Base-by-base conservation (phyloP, 2,113 vertebrate species). In the Malurus melanocephalus region DNA sequence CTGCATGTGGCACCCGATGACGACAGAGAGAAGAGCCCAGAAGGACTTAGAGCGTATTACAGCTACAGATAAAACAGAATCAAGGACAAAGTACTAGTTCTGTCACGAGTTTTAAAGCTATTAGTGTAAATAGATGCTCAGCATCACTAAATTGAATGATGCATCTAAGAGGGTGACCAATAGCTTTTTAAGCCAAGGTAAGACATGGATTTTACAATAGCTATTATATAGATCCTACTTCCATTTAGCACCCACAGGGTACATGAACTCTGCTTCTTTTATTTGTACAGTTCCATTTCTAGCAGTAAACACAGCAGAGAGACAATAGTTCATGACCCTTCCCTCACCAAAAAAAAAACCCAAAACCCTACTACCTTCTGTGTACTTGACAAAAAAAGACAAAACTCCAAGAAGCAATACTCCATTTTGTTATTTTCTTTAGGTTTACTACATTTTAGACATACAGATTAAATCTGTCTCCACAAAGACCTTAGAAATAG, bases 401-500 rank as follows among this genome's bases (percentile, higher is more conserved):
- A 43, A 65, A 80, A 35, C 23, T 66, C n/a, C 56, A 85, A 89
- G 45, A 82, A 65, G 6, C 1, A 0, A 60, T 48, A 79, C 22
- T 71, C 60, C 26, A 49, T 64, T 77, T 71, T 1, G 0, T 22
- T 67, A 27, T 35, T 79, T 92, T 42, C 56, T 74, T 83, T 60
- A 71, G 17, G 45, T 55, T 94, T 85, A 43, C 55, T 56, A 27
- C 33, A 45, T 66, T 73, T 85, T 30, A 85, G 64, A 74, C 7
- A 6, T 18, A 81, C 7, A 85, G 40, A 66, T 72, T 83, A 80
- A 57, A 76, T 45, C 40, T 62, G 26, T n/a, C 60, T 78, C 78
- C 74, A 78, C 28, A 83, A 67, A 93, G 52, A 67, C n/a, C 62
- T 81, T 52, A 42, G 42, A 83, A 93, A 92, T 26, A 91, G 40